Percentiles rank a stretch among this genome's conserved stretches.
Evolutionary conservation across 1,140 invertebrate genomes (phyloP).

Genomic region (Philotrypesis tridentata): DNA sequence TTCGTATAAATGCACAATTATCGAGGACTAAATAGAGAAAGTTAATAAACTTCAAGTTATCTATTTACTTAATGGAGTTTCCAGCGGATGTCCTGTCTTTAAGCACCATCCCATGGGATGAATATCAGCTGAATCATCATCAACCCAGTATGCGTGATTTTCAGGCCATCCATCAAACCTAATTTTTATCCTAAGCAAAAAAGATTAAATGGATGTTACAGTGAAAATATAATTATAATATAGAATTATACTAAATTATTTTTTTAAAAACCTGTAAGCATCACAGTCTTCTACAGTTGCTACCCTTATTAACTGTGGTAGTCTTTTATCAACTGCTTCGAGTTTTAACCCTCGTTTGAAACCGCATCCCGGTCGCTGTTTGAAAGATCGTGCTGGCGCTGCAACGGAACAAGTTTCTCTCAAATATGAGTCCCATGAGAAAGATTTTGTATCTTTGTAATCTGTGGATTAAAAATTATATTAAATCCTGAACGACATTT

Average conservation of each 20-base stretch:
- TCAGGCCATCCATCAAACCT: conserved; percentile 94
- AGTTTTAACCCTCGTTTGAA: conserved; percentile 92
- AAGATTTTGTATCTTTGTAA: conserved; percentile 82
- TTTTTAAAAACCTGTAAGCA: conserved; percentile 75
- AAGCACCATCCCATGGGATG: conserved; percentile 94
- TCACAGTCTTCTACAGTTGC: conserved; percentile 87
- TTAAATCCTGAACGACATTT: background rate
- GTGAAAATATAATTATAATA: background rate
- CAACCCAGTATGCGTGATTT: conserved; percentile 90
- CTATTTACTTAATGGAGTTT: conserved; percentile 77
- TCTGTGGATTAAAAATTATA: conserved; percentile 71
- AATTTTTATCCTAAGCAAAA: conserved; percentile 79
- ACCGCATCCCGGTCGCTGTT: conserved; percentile 83
- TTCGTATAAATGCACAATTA: background rate
- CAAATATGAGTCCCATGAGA: conserved; percentile 91
- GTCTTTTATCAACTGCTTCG: conserved; percentile 92
- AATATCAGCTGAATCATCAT: conserved; percentile 92
- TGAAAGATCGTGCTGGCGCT: conserved; percentile 89
- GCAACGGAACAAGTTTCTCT: conserved; percentile 82
- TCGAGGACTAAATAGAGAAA: background rate
- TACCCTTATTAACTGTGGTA: conserved; percentile 88
- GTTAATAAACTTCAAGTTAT: background rate
- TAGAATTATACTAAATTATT: background rate
- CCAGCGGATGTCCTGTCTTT: conserved; percentile 89
- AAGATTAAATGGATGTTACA: background rate